Evolutionary conservation across 23 tunicate species (phyloP).

Genomic region (Phallusia fumigata): DNA sequence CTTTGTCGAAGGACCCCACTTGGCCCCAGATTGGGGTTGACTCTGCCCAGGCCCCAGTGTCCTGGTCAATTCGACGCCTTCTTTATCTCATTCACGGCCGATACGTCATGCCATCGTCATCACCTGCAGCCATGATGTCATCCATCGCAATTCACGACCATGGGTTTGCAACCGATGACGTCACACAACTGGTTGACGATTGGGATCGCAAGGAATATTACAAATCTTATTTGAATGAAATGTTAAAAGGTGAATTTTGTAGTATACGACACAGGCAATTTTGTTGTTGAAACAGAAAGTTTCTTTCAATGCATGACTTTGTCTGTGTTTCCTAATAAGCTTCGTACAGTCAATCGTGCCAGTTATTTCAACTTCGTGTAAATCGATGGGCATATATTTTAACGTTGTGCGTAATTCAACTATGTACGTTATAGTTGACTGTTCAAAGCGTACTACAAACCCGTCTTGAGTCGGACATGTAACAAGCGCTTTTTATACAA

Average conservation of each 20-base stretch:
- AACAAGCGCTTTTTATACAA: too few species aligned
- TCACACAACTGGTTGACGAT: conserved; percentile 54
- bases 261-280: too few species aligned
- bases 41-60: conserved; percentile 33
- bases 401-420: too few species aligned
- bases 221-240: conserved; percentile 56
- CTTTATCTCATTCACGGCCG: conserved; percentile 58
- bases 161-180: conserved; percentile 53
- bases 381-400: too few species aligned
- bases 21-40: conserved; percentile 47
- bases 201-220: conserved; percentile 58
- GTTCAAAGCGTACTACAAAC: too few species aligned
- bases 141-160: conserved; percentile 58
- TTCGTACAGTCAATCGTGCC: too few species aligned
- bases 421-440: too few species aligned
- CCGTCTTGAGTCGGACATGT: too few species aligned
- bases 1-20: conserved; percentile 40
- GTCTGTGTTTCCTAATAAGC: background rate
- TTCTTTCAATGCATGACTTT: background rate
- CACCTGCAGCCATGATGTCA: background rate
- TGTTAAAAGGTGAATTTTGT: conserved; percentile 66
- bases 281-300: background rate
- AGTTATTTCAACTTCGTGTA: too few species aligned
- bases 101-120: conserved; percentile 46
- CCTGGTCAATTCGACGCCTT: conserved; percentile 70